Evolutionary conservation across 1,140 invertebrate genomes (phyloP).

Genomic region (Drosophila teissieri): DNA sequence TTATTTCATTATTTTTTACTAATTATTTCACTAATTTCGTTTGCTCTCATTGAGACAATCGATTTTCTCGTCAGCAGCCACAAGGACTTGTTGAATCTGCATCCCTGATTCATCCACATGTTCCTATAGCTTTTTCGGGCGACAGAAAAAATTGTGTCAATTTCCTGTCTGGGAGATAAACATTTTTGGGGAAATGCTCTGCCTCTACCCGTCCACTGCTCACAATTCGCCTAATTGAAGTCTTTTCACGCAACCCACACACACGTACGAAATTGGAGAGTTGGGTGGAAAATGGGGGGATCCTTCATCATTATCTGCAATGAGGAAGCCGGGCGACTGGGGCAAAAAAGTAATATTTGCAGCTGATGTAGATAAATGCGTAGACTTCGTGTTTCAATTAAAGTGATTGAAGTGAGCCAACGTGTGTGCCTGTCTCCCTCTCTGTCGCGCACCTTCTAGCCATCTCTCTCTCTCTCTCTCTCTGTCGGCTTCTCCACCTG

Average conservation of each 20-base stretch:
- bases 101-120: constrained; percentile 15
- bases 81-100: constrained; percentile 59
- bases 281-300: constrained; percentile 3
- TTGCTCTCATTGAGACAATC: constrained; percentile 24
- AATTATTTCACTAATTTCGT: constrained; percentile 25
- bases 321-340: constrained; percentile 1
- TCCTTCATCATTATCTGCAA: constrained; percentile 52
- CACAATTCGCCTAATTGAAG: constrained; percentile 78
- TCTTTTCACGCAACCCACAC: constrained; percentile 67
- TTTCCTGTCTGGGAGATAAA: constrained; percentile 57
- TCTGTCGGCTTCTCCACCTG: not conserved
- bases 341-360: constrained; percentile 74
- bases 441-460: not conserved
- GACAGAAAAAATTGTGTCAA: constrained; percentile 45
- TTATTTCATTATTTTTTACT: too few relatives aligned
- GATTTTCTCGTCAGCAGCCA: constrained; percentile 8
- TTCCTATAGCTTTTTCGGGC: not conserved
- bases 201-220: constrained; percentile 26
- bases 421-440: constrained; percentile 27
- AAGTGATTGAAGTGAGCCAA: constrained; percentile 75
- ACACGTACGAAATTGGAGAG: constrained; percentile 16
- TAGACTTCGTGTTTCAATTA: constrained; percentile 83
- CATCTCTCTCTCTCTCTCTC: not conserved
- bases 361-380: constrained; percentile 82
- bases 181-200: constrained; percentile 39